phyloP scores from a whole-genome alignment of 1,140 invertebrate species.

The Zaprionus gabonicus region DNA sequence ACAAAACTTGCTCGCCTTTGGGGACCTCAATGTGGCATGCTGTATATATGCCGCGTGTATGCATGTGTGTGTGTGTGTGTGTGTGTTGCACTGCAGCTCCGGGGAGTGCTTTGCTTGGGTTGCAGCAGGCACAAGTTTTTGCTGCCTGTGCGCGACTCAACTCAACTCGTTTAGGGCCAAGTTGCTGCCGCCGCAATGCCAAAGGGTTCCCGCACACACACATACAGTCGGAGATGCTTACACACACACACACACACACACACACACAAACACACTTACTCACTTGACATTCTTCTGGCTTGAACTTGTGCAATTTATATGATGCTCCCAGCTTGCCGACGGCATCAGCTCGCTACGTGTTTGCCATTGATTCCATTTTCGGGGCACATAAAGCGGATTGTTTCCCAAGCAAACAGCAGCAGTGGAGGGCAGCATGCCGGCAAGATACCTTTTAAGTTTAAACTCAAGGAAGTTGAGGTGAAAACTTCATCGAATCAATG shows the following conservation, averaged over 20 bases:
- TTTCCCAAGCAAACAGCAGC: slow-evolving; percentile 16
- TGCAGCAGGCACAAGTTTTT: slow-evolving; percentile 15
- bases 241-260: neutral
- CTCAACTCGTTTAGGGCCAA: slow-evolving; percentile 19
- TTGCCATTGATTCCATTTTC: slow-evolving; percentile 45
- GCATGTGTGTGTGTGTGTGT: neutral
- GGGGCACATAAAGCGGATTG: slow-evolving; percentile 21
- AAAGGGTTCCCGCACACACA: slow-evolving; percentile 11
- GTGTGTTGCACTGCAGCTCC: slow-evolving; percentile 8
- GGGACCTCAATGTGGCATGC: neutral
- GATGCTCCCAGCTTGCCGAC: slow-evolving; percentile 8
- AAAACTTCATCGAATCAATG: neutral
- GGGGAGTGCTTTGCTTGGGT: neutral
- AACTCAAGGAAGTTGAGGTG: neutral
- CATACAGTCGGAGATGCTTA: too few relatives aligned
- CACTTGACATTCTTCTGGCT: slow-evolving; percentile 46
- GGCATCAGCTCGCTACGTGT: slow-evolving; percentile 22
- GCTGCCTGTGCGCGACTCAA: slow-evolving; percentile 1
- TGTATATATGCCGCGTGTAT: neutral
- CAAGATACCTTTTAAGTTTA: neutral
- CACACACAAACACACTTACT: neutral
- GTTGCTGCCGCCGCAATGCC: slow-evolving; percentile 23
- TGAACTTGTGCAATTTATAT: slow-evolving; percentile 34
- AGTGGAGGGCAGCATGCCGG: neutral
- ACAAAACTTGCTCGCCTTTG: slow-evolving; percentile 13